Base-by-base conservation (phyloP, 2,888 invertebrate species). In the Cheilosia vulpina region DNA sequence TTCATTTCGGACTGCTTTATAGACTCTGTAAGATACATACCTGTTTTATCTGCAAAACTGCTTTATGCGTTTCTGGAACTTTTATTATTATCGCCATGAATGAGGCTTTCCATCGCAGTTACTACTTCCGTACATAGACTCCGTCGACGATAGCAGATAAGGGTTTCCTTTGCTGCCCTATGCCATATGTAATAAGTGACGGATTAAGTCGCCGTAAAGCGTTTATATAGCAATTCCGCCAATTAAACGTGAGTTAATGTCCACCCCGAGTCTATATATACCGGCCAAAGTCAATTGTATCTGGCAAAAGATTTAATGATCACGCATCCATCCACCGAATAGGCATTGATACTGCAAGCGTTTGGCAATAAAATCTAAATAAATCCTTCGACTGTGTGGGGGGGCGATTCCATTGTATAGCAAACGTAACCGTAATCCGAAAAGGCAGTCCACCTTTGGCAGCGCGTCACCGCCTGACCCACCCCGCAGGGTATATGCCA, bases 131-230 rank as follows among this genome's bases (percentile, higher is more conserved):
- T 21, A 57, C 9, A 21, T 21, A 9, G 19, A 4, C 21, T 2
- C 3, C 13, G 17, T 11, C 50, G 24, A 57, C 77, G 68, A 79
- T 80, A 69, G 58, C 73, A 76, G 75, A 60, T 76, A 66, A 71
- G 34, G 71, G 24, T 27, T 47, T 15, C 66, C 47, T 69, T 45
- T n/a, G 15, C 62, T 31, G 58, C 50, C 47, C 31, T 34, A 9
- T 24, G 53, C 43, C 71, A 72, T 60, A 85, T 76, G 77, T 78
- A 87, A 87, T 87, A 87, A 87, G 82, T 87, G 87, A 87, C 80
- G 87, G 87, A 87, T 87, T 87, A 87, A 87, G 77, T 82, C 58
- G 65, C 87, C 77, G 77, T 87, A 87, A 87, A 87, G 63, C 87
- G 77, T 87, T 87, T 87, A 87, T 87, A 87, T 73, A 78, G 77